These are phyloP conservation scores for Cremastinae sp. DNA, from an alignment of 2,888 invertebrate genomes.

Conservation along the genomic window DNA sequence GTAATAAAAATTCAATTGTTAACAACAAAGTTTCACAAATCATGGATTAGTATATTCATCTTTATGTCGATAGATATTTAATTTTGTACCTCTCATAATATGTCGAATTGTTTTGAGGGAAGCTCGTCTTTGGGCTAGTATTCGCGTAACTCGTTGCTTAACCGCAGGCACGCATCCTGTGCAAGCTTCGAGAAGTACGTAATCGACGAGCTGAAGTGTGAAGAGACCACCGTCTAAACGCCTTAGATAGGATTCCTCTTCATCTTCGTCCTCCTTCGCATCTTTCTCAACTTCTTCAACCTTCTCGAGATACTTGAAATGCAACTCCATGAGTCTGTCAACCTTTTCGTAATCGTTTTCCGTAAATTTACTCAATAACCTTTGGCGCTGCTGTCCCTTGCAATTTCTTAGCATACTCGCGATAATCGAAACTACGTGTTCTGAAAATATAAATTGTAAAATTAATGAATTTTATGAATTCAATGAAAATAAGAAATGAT, in stretches of 20 bases:
- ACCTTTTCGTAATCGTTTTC: constrained; percentile 99
- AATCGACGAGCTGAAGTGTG: constrained; percentile 96
- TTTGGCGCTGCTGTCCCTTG: constrained; percentile 92
- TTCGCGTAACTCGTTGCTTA: constrained; percentile 93
- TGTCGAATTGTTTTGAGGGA: constrained; percentile 95
- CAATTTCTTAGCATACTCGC: constrained; percentile 96
- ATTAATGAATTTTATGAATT: neutral
- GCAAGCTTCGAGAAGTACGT: constrained; percentile 90
- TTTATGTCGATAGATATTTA: neutral
- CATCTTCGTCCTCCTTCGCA: constrained; percentile 88
- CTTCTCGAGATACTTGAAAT: constrained; percentile 97
- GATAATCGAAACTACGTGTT: constrained; percentile 96
- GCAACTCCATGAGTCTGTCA: constrained; percentile 96
- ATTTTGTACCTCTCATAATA: constrained; percentile 91
- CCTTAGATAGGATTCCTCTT: constrained; percentile 93
- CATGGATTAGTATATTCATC: no score
- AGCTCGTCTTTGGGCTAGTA: constrained; percentile 93
- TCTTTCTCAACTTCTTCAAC: constrained; percentile 89
- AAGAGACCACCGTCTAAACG: constrained; percentile 97
- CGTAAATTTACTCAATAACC: constrained; percentile 96
- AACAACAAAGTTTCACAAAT: neutral
- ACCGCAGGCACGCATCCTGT: constrained; percentile 87
- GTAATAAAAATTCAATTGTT: constrained; percentile 4
- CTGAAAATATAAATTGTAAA: constrained; percentile 78
- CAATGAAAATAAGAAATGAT: no score